Base-by-base conservation (phyloP, 2,797 vertebrate genomes). In the Tauraco hartlaubi region DNA sequence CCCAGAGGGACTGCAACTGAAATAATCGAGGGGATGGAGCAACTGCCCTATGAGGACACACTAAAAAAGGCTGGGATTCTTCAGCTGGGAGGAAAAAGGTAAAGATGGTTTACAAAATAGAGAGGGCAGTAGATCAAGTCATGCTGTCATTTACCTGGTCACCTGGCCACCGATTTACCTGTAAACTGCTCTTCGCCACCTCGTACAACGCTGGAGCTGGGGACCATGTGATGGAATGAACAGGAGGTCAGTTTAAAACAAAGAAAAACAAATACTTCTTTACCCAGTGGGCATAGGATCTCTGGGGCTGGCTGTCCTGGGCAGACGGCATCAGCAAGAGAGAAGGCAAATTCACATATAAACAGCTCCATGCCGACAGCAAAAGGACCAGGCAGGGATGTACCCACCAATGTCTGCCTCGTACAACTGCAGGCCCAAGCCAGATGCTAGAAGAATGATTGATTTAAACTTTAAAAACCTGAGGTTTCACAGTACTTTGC, bases 281-380 rank as follows among this genome's bases (percentile, higher is more conserved):
- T 33, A 48, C 1, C 1, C 23, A 46, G 46, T 0, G 9, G 11
- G 5, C 37, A 20, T 52, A 22, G 15, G n/a, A 75, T 20, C 18
- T 62, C 51, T 69, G 62, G 28, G 23, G 20, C 31, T 74, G 35
- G 5, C 29, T 79, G 35, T 41, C 23, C 69, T 0, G 3, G 56
- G 28, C 54, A 76, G 59, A 44, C 1, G 3, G 17, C 25, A 29
- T 59, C 1, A 1, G 41, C 0, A 0, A 81, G 26, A 21, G 28
- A 75, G 48, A 90, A 62, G 48, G 39, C 17, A 81, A 88, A 88
- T 39, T 37, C 54, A 26, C 1, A 0, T 76, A 12, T 22, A 77
- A 77, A 56, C 20, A 71, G 39, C 20, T 56, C 35, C 52, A 5
- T 7, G 35, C 46, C 62, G 51, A 55, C 12, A 43, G 31, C 58